Percentiles rank a stretch among this genome's conserved stretches.
Conservation (phyloP, 2,113 vertebrate species). For the Varanus salvator region DNA sequence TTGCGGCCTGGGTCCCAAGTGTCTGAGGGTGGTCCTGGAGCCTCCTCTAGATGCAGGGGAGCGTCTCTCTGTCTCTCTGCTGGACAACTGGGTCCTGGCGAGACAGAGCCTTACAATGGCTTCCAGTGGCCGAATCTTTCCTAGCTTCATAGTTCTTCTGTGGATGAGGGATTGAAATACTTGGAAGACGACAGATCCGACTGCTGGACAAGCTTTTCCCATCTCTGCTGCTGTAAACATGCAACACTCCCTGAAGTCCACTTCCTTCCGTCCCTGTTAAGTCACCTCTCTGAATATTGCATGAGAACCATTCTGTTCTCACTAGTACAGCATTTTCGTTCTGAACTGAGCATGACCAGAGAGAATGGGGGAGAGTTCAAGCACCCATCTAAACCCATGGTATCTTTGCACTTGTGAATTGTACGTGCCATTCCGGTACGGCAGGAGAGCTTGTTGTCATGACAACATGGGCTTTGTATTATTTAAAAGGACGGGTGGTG, state of each 20-base stretch:
- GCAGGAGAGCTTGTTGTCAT: conserved; percentile 79
- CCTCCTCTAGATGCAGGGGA: too few relatives aligned
- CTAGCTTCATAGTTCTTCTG: too few relatives aligned
- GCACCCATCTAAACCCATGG: background rate
- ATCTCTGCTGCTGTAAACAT: background rate
- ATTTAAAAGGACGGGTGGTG: conserved; percentile 57
- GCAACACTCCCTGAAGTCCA: background rate
- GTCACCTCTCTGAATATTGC: background rate
- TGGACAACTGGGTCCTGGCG: too few relatives aligned
- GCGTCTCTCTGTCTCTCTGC: too few relatives aligned
- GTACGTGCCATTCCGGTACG: conserved; percentile 64
- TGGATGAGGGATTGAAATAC: too few relatives aligned
- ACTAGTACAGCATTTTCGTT: background rate
- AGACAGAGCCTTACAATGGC: too few relatives aligned
- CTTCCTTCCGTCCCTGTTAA: background rate
- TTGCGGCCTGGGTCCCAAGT: too few relatives aligned
- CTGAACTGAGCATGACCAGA: conserved; percentile 45
- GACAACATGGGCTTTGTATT: conserved; percentile 63
- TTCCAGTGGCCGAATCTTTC: too few relatives aligned
- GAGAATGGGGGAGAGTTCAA: background rate
- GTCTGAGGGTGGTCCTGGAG: too few relatives aligned
- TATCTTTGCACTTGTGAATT: conserved; percentile 50
- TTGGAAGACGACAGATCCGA: too few relatives aligned
- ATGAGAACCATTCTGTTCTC: conserved; percentile 9
- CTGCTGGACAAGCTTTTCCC: too few relatives aligned